Base-by-base conservation (phyloP, 2,113 vertebrate genomes). In the Zeus faber region DNA sequence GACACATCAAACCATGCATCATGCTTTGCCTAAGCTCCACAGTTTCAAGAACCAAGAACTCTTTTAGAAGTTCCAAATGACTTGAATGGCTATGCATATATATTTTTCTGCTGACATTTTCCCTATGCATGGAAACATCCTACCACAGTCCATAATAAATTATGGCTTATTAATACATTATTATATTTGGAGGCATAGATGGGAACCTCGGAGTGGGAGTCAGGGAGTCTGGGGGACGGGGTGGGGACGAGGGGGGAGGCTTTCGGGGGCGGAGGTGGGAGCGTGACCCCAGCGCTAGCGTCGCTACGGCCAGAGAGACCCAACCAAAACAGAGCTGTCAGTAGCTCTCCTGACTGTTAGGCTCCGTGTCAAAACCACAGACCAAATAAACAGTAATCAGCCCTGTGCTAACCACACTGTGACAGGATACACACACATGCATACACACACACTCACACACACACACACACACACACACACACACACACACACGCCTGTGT, bases 361-460 rank as follows among this genome's bases (percentile, higher is more conserved):
- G 67, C 81, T 80, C 74, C 74, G 58, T 77, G 81, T 83, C 81
- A 75, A 78, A 29, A 72, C 81, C 81, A 67, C 77, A 80, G 81
- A 76, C 70, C 83, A 85, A 85, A 85, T 85, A 85, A 85, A 85
- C 81, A 85, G 79, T 81, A 85, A 85, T 85, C 83, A 85, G 79
- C 18, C 9, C 70, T 70, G 55, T 43, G 33, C 72, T 72, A 83
- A 80, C 83, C 68, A 60, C 77, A 58, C 60, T 67, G 41, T 67
- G 58, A 79, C 65, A 76, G 46, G 40, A 70, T 58, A 62, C 59
- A 76, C 48, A 67, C 67, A 65, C 62, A 51, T 53, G 48, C 44
- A 66, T 47, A 65, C 54, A 58, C 40, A 51, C 49, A 63, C 49
- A 54, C 54, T 63, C 21, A 62, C 55, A 54, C 51, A 60, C 29